A percentile compares a stretch with the other conserved stretches of the same genome.
Conservation (phyloP, 2,113 vertebrate species). For the Solea senegalensis region DNA sequence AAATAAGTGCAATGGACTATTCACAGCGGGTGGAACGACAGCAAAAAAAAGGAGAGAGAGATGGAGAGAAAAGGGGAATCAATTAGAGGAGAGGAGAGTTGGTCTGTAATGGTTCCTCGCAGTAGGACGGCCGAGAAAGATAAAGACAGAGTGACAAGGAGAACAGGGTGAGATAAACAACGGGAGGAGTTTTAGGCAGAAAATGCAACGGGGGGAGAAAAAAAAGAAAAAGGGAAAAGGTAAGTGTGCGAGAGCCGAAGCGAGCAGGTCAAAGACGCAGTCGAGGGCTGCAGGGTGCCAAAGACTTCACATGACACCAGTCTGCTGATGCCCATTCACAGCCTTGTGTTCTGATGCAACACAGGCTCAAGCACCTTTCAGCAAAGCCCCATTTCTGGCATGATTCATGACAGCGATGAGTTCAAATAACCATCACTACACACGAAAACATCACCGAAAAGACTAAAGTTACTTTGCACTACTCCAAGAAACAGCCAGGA, state of each 20-base stretch:
- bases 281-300: slow-evolving; percentile 46
- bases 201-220: slow-evolving; percentile 24
- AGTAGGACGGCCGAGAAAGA: slow-evolving; percentile 64
- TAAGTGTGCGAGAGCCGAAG: slow-evolving; percentile 42
- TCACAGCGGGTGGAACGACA: slow-evolving; percentile 73
- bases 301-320: slow-evolving; percentile 60
- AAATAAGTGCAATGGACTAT: slow-evolving; percentile 75
- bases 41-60: slow-evolving; percentile 49
- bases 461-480: not conserved
- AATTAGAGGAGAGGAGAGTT: slow-evolving; percentile 80
- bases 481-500: not conserved
- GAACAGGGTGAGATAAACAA: slow-evolving; percentile 51
- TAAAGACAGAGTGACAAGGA: slow-evolving; percentile 37
- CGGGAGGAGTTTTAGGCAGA: slow-evolving; percentile 47
- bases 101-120: slow-evolving; percentile 79
- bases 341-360: slow-evolving; percentile 73
- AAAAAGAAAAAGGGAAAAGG: slow-evolving; percentile 38
- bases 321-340: slow-evolving; percentile 47
- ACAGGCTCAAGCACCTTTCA: slow-evolving; percentile 54
- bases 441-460: not conserved
- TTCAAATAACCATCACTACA: slow-evolving; percentile 25
- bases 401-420: slow-evolving; percentile 27
- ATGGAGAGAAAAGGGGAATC: slow-evolving; percentile 71
- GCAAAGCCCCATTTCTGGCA: slow-evolving; percentile 12
- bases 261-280: slow-evolving; percentile 55